phyloP scores from a whole-genome alignment of 2,113 vertebrate species.

The Ciconia boyciana region DNA sequence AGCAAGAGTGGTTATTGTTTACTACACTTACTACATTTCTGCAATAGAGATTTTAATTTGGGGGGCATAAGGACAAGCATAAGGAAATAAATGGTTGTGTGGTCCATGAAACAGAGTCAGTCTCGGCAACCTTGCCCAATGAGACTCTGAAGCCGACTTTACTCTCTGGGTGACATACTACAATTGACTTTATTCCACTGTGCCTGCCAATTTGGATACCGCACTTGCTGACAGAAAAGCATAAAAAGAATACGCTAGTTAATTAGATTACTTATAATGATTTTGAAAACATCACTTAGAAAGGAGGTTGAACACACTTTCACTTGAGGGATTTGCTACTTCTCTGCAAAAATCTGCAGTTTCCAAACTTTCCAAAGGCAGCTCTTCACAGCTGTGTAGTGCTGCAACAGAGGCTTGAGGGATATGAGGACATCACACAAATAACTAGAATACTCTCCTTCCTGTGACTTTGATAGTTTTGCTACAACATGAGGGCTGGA shows the following conservation, averaged over 20 bases:
- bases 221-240: neutral
- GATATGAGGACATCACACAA: neutral
- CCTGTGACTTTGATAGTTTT: neutral
- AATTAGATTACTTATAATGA: conserved; percentile 8
- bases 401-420: neutral
- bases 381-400: neutral
- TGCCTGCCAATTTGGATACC: neutral
- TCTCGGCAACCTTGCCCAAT: neutral
- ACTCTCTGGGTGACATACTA: neutral
- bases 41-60: neutral
- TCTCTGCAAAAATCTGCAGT: neutral
- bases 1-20: neutral
- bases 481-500: neutral
- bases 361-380: neutral
- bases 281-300: neutral
- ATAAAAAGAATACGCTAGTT: neutral
- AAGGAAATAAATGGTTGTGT: neutral
- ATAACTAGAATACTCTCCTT: neutral
- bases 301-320: neutral
- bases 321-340: neutral
- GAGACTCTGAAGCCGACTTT: neutral
- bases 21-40: neutral
- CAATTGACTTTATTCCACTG: neutral
- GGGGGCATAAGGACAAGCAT: neutral
- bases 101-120: neutral